Conservation (phyloP, 2,888 invertebrate genomes). For the Aspidapion aeneum region DNA sequence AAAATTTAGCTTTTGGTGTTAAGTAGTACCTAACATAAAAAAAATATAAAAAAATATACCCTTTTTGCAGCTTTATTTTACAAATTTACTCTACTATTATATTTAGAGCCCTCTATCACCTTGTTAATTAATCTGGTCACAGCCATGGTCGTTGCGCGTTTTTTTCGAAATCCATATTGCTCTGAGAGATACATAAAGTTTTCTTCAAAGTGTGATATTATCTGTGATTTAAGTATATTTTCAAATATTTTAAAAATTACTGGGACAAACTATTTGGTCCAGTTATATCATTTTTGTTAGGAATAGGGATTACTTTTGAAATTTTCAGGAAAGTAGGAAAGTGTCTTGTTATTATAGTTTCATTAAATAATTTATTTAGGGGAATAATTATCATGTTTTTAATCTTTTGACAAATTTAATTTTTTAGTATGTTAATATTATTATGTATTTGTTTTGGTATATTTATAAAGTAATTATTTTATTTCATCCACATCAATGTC, state of each 20-base stretch:
- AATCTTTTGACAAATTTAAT: too few species aligned
- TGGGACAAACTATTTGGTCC: neutral
- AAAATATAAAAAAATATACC: too few species aligned
- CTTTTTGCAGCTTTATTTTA: too few species aligned
- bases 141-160: neutral
- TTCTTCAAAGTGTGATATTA: neutral
- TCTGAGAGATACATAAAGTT: neutral
- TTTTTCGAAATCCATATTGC: neutral
- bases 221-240: neutral
- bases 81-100: too few species aligned
- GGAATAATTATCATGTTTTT: neutral
- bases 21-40: too few species aligned
- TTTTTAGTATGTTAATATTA: too few species aligned
- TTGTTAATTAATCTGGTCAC: neutral
- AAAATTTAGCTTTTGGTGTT: too few species aligned
- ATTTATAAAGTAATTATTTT: too few species aligned
- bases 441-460: too few species aligned
- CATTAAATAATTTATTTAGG: neutral
- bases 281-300: neutral
- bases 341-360: neutral
- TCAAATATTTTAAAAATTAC: neutral
- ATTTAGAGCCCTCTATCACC: neutral
- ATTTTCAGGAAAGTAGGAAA: neutral
- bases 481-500: too few species aligned
- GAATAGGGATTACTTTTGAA: neutral